phyloP scores from a whole-genome alignment of 2,888 invertebrate genomes.

The Temnothorax unifasciatus region DNA sequence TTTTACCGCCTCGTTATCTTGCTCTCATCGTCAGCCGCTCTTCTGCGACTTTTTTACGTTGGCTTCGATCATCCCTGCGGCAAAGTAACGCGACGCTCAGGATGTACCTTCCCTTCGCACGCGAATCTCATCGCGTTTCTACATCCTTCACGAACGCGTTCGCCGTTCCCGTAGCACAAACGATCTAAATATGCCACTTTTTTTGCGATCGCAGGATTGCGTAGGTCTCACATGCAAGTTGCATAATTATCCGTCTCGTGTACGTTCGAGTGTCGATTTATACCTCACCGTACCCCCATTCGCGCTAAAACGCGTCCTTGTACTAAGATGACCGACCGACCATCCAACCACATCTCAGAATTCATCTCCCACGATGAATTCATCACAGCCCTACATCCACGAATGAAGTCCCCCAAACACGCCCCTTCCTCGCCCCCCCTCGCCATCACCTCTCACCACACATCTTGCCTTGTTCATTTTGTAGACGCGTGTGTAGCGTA shows the following conservation, averaged over 20 bases:
- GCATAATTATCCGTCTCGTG: slow-evolving; percentile 73
- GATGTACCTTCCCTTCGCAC: slow-evolving; percentile 36
- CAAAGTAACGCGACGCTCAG: slow-evolving; percentile 44
- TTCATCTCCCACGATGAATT: slow-evolving; percentile 38
- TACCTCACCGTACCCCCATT: slow-evolving; percentile 72
- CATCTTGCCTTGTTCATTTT: slow-evolving; percentile 77
- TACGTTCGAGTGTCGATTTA: slow-evolving; percentile 73
- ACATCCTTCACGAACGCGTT: slow-evolving; percentile 17
- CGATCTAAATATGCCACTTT: slow-evolving; percentile 50
- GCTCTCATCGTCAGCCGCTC: slow-evolving; percentile 63
- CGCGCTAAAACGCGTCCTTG: slow-evolving; percentile 74
- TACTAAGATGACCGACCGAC: slow-evolving; percentile 77
- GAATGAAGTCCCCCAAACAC: slow-evolving; percentile 32
- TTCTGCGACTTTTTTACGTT: slow-evolving; percentile 62
- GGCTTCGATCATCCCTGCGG: slow-evolving; percentile 40
- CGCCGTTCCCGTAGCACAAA: slow-evolving; percentile 27
- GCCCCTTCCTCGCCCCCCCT: slow-evolving; percentile 29
- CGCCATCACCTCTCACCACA: slow-evolving; percentile 71
- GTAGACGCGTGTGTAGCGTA: slow-evolving; percentile 72
- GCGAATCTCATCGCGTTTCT: slow-evolving; percentile 59
- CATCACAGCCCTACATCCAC: slow-evolving; percentile 8
- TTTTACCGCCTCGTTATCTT: slow-evolving; percentile 67
- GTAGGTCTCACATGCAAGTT: slow-evolving; percentile 66
- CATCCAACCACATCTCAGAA: slow-evolving; percentile 68
- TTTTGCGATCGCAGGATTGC: slow-evolving; percentile 58